Percentiles rank a stretch among this genome's conserved stretches.
Evolutionary conservation across 92 coral and sea anemone genomes (phyloP).

Genomic region (Muricea muricata): DNA sequence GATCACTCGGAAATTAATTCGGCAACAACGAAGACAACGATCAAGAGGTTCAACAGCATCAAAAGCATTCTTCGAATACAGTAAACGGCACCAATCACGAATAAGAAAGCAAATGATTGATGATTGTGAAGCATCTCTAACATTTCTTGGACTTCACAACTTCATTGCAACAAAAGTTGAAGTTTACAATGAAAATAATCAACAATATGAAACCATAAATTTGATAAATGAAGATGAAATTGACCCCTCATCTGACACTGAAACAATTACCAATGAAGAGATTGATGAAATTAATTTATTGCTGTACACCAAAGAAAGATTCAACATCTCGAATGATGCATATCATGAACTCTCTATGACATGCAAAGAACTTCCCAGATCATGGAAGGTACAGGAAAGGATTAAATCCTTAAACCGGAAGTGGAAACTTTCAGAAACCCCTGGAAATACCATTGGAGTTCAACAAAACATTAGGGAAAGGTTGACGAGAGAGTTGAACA

Average conservation of each 20-base stretch:
- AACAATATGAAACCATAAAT: constrained; percentile 28
- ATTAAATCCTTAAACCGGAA: constrained; percentile 30
- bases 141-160: constrained; percentile 25
- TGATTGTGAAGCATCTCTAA: constrained; percentile 22
- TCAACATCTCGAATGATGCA: constrained; percentile 43
- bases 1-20: constrained; percentile 41
- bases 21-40: constrained; percentile 35
- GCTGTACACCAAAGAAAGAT: constrained; percentile 41
- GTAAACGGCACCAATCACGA: constrained; percentile 44
- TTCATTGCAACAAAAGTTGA: constrained; percentile 41
- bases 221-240: constrained; percentile 35
- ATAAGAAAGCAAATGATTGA: constrained; percentile 25
- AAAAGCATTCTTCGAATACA: constrained; percentile 25
- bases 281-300: constrained; percentile 35
- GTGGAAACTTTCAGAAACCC: constrained; percentile 45
- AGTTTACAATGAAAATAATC: constrained; percentile 49
- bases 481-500: constrained; percentile 33
- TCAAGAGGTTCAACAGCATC: constrained; percentile 46
- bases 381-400: constrained; percentile 37
- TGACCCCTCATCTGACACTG: constrained; percentile 8
- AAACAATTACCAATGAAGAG: constrained; percentile 31
- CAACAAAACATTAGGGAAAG: constrained; percentile 50
- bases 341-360: constrained; percentile 53
- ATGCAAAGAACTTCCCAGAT: constrained; percentile 37
- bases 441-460: constrained; percentile 44